Evolutionary conservation across 1,140 invertebrate species (phyloP).

Genomic region (Radopholus similis): DNA sequence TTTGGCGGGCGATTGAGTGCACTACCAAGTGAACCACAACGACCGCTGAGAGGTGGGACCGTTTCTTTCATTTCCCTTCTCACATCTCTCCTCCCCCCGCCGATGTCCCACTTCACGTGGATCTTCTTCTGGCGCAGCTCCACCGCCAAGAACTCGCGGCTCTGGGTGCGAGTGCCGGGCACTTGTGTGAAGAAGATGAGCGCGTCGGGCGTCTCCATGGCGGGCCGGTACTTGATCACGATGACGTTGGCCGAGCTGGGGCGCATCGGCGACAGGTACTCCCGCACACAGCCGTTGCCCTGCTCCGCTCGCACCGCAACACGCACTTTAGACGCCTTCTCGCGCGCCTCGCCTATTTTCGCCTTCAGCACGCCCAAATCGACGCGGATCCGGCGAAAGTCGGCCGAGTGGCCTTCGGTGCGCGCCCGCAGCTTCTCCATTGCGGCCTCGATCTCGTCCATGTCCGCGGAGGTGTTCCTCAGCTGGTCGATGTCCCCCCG

Average conservation of each 20-base stretch:
- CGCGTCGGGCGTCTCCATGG: conserved; percentile 48
- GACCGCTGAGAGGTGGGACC: not conserved
- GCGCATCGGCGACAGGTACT: conserved; percentile 52
- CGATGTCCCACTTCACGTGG: conserved; percentile 57
- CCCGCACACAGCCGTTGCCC: conserved; percentile 39
- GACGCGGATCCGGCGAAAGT: conserved; percentile 30
- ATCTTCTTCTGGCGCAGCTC: conserved; percentile 54
- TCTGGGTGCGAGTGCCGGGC: conserved; percentile 48
- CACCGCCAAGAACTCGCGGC: conserved; percentile 53
- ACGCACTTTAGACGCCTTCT: conserved; percentile 50
- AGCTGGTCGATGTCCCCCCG: conserved; percentile 48
- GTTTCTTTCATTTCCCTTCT: not conserved
- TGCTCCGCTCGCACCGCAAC: conserved; percentile 46
- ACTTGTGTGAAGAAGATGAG: conserved; percentile 52
- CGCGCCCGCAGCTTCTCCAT: conserved; percentile 24
- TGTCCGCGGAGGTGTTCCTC: not conserved
- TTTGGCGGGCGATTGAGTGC: not conserved
- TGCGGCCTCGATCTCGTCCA: conserved; percentile 15
- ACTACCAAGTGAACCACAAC: conserved; percentile 10
- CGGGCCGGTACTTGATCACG: conserved; percentile 49
- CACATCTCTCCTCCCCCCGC: conserved; percentile 41
- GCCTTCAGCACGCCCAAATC: conserved; percentile 50
- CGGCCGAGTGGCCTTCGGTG: conserved; percentile 25
- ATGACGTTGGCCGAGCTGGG: conserved; percentile 53
- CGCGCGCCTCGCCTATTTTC: conserved; percentile 57